Conservation (phyloP, 2,113 vertebrate genomes). For the Semicossyphus pulcher region DNA sequence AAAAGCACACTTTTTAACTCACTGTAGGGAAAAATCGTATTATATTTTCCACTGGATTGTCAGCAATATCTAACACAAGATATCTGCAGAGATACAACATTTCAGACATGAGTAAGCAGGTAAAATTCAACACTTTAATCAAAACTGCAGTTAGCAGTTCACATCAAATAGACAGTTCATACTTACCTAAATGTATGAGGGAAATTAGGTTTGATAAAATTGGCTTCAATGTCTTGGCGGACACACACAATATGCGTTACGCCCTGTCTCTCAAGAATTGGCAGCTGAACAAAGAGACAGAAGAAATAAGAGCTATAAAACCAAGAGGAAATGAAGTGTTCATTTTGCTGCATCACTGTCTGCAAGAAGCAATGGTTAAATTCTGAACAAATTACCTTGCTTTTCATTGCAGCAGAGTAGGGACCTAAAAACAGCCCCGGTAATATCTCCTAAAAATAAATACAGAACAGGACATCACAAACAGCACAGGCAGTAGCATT, state of each 20-base stretch:
- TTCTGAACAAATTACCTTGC: conserved; percentile 88
- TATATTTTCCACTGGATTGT: conserved; percentile 99
- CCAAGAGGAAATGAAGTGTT: neutral
- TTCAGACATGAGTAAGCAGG: neutral
- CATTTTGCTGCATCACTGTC: neutral
- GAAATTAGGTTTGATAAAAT: conserved; percentile 99
- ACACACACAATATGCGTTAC: conserved; percentile 98
- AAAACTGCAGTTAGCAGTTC: neutral
- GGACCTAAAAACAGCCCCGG: conserved; percentile 98
- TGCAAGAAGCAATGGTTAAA: neutral
- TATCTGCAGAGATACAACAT: conserved; percentile 85
- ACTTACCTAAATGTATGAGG: conserved; percentile 96
- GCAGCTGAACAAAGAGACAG: conserved; percentile 82
- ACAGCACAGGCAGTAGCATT: neutral
- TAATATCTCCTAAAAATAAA: conserved; percentile 91
- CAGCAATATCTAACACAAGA: conserved; percentile 99
- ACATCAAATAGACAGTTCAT: neutral
- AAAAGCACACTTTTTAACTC: conserved; percentile 69
- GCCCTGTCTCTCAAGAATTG: conserved; percentile 93
- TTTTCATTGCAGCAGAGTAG: conserved; percentile 99
- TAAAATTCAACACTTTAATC: neutral
- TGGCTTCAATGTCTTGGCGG: conserved; percentile 98
- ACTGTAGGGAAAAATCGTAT: conserved; percentile 97
- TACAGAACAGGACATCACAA: conserved; percentile 5
- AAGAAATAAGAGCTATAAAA: neutral